These are phyloP conservation scores for Coleophora flavipennella DNA, from an alignment of 2,888 invertebrate species.

Conservation along the genomic window DNA sequence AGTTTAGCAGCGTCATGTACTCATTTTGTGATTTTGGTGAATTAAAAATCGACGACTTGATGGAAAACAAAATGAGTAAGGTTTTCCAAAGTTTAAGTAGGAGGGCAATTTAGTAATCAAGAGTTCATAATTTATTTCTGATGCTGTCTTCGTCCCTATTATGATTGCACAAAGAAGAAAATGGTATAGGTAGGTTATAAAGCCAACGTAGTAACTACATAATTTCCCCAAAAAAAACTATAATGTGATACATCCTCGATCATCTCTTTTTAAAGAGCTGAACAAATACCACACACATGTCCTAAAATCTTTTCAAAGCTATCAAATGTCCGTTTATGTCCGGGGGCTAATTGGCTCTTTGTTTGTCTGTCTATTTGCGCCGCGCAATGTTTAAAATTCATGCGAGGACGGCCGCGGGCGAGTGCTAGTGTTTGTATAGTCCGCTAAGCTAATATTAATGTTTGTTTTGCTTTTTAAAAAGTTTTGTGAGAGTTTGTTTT, in stretches of 20 bases:
- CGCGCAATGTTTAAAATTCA: conserved; percentile 44
- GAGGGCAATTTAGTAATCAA: too few relatives aligned
- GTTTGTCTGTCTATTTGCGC: conserved; percentile 38
- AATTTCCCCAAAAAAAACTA: neutral
- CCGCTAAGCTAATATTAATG: conserved; percentile 47
- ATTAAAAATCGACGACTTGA: too few relatives aligned
- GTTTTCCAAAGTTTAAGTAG: too few relatives aligned
- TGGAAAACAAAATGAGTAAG: too few relatives aligned
- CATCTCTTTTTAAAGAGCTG: neutral
- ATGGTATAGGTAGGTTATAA: too few relatives aligned
- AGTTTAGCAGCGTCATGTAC: too few relatives aligned
- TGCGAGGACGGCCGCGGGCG: conserved; percentile 30
- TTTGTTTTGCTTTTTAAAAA: conserved; percentile 42
- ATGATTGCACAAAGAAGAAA: too few relatives aligned
- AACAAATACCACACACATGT: conserved; percentile 27
- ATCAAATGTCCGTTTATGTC: conserved; percentile 31
- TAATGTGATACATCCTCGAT: neutral
- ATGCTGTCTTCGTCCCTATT: too few relatives aligned
- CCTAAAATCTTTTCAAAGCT: conserved; percentile 7
- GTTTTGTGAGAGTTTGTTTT: neutral
- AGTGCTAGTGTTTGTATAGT: conserved; percentile 37
- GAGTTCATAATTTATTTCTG: too few relatives aligned
- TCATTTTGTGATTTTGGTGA: too few relatives aligned
- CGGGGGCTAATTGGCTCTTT: conserved; percentile 52
- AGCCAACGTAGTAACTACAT: too few relatives aligned